These are phyloP conservation scores for Rousettus madagascariensis DNA, from an alignment of 2,797 vertebrate genomes.

Conservation along the genomic window DNA sequence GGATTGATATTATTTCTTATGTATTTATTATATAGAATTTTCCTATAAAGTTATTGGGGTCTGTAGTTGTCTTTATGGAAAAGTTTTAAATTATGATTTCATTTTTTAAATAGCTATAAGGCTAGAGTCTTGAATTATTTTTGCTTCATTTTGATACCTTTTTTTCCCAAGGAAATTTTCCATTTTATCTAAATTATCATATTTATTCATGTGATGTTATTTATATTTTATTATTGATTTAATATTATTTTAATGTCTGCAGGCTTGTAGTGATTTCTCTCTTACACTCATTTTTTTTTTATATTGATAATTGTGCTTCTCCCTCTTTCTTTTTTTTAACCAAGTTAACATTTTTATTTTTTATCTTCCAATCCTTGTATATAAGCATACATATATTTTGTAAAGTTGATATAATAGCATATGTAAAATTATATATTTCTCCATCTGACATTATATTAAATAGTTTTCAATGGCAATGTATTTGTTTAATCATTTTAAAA, in stretches of 20 bases:
- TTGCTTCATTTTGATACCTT: neutral
- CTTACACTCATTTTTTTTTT: neutral
- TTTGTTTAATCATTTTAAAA: neutral
- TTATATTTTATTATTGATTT: neutral
- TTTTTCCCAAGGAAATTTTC: neutral
- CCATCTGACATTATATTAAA: neutral
- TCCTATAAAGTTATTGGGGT: neutral
- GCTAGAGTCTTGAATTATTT: neutral
- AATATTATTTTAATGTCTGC: neutral
- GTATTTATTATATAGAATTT: neutral
- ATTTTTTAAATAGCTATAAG: neutral
- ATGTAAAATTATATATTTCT: neutral
- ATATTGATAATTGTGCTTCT: neutral
- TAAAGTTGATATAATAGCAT: neutral
- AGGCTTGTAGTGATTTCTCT: neutral
- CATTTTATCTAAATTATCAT: neutral
- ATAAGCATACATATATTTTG: neutral
- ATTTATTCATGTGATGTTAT: neutral
- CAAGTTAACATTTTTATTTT: neutral
- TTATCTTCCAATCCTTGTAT: neutral
- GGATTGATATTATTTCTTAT: neutral
- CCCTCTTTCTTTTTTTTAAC: neutral
- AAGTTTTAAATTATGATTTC: neutral
- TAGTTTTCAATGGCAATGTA: neutral
- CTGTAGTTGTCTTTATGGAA: neutral